Evolutionary conservation across 2,113 vertebrate genomes (phyloP), one percentile per base, ranked within the genome.

Genomic region (Rhabdomys dilectus): DNA sequence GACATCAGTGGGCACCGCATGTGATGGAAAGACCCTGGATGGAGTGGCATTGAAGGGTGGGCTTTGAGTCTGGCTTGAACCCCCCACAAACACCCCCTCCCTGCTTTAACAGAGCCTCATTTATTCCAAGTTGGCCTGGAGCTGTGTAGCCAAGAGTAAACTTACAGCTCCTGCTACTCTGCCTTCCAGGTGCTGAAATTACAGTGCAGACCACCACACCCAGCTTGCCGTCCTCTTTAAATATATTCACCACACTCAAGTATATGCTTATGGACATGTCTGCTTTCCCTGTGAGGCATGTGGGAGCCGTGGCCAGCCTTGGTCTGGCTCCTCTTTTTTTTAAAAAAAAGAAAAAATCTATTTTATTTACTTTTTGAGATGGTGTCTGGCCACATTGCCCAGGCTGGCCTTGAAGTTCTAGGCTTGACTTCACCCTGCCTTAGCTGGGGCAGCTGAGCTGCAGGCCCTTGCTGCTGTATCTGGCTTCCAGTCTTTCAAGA

Each of bases 1-100:
- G 3, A 22, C 16, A 11, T 34, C 39, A 1, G 34, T 2, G 51
- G 73, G 1, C 45, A 53, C 51, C 58, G 11, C 0, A 4, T 1
- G 0, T 7, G 39, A 42, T 5, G 29, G 56, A 80, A 29, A 66
- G 4, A 26, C 0, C 9, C 51, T 0, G 9, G 21, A 85, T n/a
- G 66, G 26, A 26, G 22, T 19, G 10, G 45, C 26, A 5, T 0
- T 45, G 39, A 45, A 22, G 13, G 45, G 15, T 36, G 2, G 7
- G 0, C 22, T 51, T 56, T 9, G 21, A 58, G 62, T n/a, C 4
- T 31, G 60, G 24, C 53, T 36, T 26, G 17, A 36, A 48, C 1
- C 29, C 56, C 87, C 24, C 78, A 2, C 9, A 53, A 53, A 45
- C 45, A 45, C 45, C 8, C 45, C 53, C 21, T 51, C 51, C 1